Evolutionary conservation across 2,113 vertebrate genomes (phyloP).

Genomic region (Entelurus aequoreus): DNA sequence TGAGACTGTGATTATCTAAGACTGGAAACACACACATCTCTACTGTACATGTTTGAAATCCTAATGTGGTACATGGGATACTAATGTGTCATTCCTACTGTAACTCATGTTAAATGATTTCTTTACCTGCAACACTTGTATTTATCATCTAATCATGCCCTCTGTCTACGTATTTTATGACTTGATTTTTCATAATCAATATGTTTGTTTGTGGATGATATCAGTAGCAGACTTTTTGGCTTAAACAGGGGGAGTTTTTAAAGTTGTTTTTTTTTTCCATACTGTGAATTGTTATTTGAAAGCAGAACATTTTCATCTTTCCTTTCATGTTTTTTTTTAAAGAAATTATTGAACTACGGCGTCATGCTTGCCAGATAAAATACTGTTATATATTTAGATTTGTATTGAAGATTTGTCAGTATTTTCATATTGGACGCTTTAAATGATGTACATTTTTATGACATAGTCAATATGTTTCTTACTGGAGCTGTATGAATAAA

Average conservation of each 20-base stretch:
- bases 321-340: constrained; percentile 23
- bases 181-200: constrained; percentile 49
- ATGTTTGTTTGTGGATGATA: constrained; percentile 21
- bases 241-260: constrained; percentile 19
- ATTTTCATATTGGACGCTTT: constrained; percentile 73
- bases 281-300: constrained; percentile 69
- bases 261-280: constrained; percentile 45
- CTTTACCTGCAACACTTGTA: constrained; percentile 55
- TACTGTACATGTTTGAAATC: too few relatives aligned
- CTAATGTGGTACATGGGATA: constrained; percentile 15
- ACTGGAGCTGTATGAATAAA: constrained; percentile 53
- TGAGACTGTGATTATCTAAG: constrained; percentile 11
- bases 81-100: background rate
- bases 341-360: constrained; percentile 59
- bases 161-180: constrained; percentile 41
- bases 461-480: constrained; percentile 63
- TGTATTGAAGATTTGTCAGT: constrained; percentile 75
- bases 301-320: constrained; percentile 28
- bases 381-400: constrained; percentile 70
- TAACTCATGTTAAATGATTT: constrained; percentile 62
- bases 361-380: constrained; percentile 69
- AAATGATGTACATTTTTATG: constrained; percentile 72
- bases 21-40: constrained; percentile 19
- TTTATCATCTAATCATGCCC: constrained; percentile 70
- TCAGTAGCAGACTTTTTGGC: constrained; percentile 25